Percentiles rank a stretch among this genome's conserved stretches.
These are phyloP conservation scores for Tragelaphus buxtoni DNA, from an alignment of 2,113 vertebrate genomes.

Conservation along the genomic window DNA sequence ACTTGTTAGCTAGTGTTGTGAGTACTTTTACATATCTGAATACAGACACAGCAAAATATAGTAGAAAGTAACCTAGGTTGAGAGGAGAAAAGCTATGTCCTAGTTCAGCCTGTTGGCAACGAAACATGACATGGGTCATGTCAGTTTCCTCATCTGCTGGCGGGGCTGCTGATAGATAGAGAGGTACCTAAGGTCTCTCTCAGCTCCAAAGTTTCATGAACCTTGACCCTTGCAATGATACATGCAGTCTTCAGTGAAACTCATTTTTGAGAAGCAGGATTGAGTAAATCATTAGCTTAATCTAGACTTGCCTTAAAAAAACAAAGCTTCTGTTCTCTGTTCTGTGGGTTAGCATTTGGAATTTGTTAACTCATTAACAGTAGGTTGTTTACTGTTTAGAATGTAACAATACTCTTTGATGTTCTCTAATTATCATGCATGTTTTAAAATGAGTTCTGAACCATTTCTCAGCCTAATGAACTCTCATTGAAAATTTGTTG, in stretches of 20 bases:
- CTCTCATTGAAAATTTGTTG: conserved; percentile 63
- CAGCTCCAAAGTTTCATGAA: background rate
- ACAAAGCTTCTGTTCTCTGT: conserved; percentile 56
- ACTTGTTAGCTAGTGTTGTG: background rate
- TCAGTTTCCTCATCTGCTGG: background rate
- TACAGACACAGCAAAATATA: background rate
- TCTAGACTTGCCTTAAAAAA: conserved; percentile 64
- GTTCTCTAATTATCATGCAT: conserved; percentile 65
- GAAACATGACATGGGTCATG: background rate
- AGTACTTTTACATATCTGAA: background rate
- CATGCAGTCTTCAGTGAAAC: background rate
- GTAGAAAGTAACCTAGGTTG: background rate
- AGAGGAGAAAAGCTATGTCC: background rate
- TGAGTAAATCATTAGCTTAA: conserved; percentile 75
- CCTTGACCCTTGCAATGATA: conserved; percentile 24
- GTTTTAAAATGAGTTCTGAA: conserved; percentile 72
- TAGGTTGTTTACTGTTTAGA: conserved; percentile 64
- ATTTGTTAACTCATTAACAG: conserved; percentile 80
- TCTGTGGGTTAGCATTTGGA: conserved; percentile 66
- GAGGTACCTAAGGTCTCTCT: background rate
- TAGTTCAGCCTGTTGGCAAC: background rate
- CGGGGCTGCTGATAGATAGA: background rate
- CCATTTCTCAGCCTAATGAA: conserved; percentile 64
- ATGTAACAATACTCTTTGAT: conserved; percentile 69
- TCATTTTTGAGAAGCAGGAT: background rate